Base-by-base conservation (phyloP, 2,888 invertebrate genomes). In the Geophilus truncorum region DNA sequence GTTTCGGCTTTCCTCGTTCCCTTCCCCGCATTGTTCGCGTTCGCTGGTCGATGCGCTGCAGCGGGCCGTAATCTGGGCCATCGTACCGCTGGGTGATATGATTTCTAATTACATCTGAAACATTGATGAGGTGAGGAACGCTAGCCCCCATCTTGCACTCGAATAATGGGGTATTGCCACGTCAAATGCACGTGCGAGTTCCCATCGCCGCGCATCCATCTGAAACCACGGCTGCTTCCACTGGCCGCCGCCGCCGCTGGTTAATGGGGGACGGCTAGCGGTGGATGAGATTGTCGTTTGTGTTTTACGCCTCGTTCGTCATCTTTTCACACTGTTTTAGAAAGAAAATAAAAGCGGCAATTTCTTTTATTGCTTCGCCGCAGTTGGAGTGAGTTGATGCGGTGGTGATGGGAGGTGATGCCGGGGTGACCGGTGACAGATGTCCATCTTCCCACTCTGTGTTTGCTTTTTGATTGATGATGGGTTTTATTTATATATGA, bases 91-190 rank as follows among this genome's bases (percentile, higher is more conserved):
- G 77, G 77, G 77, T 40, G 77, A 77, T 77, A 77, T 77, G 77
- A 77, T 77, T 77, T 77, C 77, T 77, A 77, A 77, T 77, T 77
- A 77, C 77, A 77, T 77, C 77, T 77, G 77, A 25, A 77, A 77
- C 77, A 77, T 77, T 77, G 28, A 77, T 77, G 77, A 77, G 77
- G 77, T 32, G 32, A 32, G 77, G 28, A 77, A 30, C 77, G 77
- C 77, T 30, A 21, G 70, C 25, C 70, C 70, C 70, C 23, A 23
- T 28, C 23, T 25, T 25, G 28, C 70, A 10, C 70, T 28, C 70
- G 28, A 40, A 40, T 40, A 70, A 70, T 25, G 23, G 70, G 70
- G 70, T 77, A 18, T 32, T 32, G 32, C 40, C 40, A 77, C 77
- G 32, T 77, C 77, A 77, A 77, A 15, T 32, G 77, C 77, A 77